Evolutionary conservation across 2,113 vertebrate genomes (phyloP).

Genomic region (Columba janthina): DNA sequence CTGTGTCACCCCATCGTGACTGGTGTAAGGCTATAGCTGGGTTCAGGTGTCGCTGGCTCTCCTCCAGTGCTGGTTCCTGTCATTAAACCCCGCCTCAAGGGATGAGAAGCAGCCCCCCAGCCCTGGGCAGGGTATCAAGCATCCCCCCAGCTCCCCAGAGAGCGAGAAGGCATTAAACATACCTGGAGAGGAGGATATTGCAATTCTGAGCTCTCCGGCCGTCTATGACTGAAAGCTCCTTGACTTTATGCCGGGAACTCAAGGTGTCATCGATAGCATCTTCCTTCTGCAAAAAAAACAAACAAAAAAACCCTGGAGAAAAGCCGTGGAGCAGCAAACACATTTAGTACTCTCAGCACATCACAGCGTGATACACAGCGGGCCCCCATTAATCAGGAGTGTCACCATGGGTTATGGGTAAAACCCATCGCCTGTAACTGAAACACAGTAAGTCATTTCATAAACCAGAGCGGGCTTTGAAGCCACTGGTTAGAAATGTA

Average conservation of each 20-base stretch:
- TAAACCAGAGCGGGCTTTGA: constrained; percentile 61
- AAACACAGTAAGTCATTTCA: constrained; percentile 54
- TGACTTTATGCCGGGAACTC: constrained; percentile 91
- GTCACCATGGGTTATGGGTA: not conserved
- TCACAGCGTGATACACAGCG: not conserved
- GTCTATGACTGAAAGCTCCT: constrained; percentile 96
- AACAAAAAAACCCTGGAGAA: constrained; percentile 27
- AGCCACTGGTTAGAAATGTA: constrained; percentile 69
- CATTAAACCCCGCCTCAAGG: not conserved
- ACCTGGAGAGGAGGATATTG: constrained; percentile 98
- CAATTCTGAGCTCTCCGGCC: constrained; percentile 97
- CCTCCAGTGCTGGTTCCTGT: not conserved
- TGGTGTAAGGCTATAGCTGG: not conserved
- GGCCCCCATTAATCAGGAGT: constrained; percentile 7
- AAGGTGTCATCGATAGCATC: constrained; percentile 89
- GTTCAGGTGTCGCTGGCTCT: constrained; percentile 6
- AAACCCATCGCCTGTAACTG: constrained; percentile 18
- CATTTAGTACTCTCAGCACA: constrained; percentile 32
- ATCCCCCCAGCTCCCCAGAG: not conserved
- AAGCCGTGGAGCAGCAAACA: constrained; percentile 56
- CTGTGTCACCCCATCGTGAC: accelerated
- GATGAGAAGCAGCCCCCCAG: not conserved
- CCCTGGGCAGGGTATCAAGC: not conserved
- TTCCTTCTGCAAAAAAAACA: constrained; percentile 87
- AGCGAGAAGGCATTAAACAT: not conserved